Evolutionary conservation across 2,888 invertebrate species (phyloP), one percentile per base, ranked within the genome.

Genomic region (Drosophila neotestacea): DNA sequence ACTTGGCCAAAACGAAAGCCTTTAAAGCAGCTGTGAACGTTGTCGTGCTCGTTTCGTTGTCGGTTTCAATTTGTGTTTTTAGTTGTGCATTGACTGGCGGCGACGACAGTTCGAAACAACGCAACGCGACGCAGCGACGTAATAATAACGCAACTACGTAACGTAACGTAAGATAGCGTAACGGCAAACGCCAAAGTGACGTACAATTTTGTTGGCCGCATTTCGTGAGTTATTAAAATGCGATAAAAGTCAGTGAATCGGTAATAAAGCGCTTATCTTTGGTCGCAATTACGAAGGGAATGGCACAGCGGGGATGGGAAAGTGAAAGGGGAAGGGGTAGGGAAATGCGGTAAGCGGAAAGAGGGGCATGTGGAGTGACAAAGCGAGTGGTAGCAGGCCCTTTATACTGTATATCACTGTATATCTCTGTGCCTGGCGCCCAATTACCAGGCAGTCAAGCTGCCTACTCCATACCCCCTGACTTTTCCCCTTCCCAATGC

Each of bases 221-320:
- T 89, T 88, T 84, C 77, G 90, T 86, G 90, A 86, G 86, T 86
- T 86, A 86, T 86, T 86, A 86, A 86, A 86, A 86, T 86, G 86
- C 86, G 90, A 88, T 86, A 86, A 86, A 86, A 89, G 79, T 70
- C 88, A 86, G 88, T 89, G 90, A 90, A 89, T 89, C 90, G 86
- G 86, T 89, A 89, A 85, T 86, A 86, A 86, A 89, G 90, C 78
- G 86, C 86, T 86, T 86, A 86, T 86, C 86, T 86, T 68, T 80
- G 86, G 75, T 77, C 83, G 90, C 90, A 86, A 86, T 89, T 86
- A 88, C 84, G 80, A 28, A 62, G 55, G 32, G 32, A 50, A 60
- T 48, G 50, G 36, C 44, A 27, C 39, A 28, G 32, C 34, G 16
- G n/a, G 32, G 36, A 3, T 6, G 34, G 10, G 11, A 3, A 10